phyloP scores from a whole-genome alignment of 2,797 vertebrate genomes.

The Typhlichthys subterraneus region DNA sequence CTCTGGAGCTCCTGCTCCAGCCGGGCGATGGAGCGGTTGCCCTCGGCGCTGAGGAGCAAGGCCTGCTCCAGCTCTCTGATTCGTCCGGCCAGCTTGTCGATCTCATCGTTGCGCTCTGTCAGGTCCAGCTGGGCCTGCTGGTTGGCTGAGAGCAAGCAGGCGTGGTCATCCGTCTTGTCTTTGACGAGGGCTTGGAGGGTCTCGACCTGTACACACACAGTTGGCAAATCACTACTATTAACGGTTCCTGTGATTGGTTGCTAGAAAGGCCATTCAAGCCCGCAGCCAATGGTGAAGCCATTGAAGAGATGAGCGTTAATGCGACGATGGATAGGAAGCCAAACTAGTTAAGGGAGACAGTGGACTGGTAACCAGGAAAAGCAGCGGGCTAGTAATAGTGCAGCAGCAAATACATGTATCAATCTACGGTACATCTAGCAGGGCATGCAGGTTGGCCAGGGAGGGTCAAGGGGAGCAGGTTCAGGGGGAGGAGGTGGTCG shows the following conservation, averaged over 20 bases:
- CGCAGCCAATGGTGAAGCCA: constrained; percentile 48
- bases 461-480: too few species aligned
- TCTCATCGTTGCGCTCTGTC: constrained; percentile 84
- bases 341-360: constrained; percentile 20
- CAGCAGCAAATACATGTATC: background rate
- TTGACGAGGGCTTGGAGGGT: constrained; percentile 85
- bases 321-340: constrained; percentile 16
- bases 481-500: constrained; percentile 1
- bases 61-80: constrained; percentile 84
- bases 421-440: constrained; percentile 7
- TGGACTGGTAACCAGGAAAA: constrained; percentile 8
- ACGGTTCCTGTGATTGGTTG: constrained; percentile 17
- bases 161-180: constrained; percentile 85
- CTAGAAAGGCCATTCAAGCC: constrained; percentile 49
- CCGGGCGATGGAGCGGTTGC: constrained; percentile 56
- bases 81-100: constrained; percentile 80
- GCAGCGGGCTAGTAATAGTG: background rate
- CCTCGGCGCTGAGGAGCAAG: constrained; percentile 68
- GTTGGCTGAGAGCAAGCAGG: constrained; percentile 79
- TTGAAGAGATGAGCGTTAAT: constrained; percentile 32
- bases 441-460: too few species aligned
- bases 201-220: constrained; percentile 79
- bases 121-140: constrained; percentile 83
- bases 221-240: background rate
- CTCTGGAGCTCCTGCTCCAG: constrained; percentile 87